These are phyloP conservation scores for Automeris io DNA, from an alignment of 2,888 invertebrate genomes.

Conservation along the genomic window DNA sequence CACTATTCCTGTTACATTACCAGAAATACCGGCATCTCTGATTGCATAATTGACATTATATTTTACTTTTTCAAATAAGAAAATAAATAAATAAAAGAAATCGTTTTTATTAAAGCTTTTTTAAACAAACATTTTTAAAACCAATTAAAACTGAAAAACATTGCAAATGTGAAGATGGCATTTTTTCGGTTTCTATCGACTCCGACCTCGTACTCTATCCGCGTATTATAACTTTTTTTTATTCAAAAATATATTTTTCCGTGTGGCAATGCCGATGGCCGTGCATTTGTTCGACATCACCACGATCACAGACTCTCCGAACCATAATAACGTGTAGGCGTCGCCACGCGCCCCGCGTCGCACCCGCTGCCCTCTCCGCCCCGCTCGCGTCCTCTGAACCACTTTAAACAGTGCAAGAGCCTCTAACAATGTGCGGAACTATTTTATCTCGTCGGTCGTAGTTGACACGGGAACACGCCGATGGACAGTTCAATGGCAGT, in stretches of 20 bases:
- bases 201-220: no score
- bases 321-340: conserved; percentile 29
- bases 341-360: conserved; percentile 7
- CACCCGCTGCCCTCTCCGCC: neutral
- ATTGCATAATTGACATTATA: no score
- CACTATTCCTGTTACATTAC: neutral
- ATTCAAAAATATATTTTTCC: conserved; percentile 15
- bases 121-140: no score
- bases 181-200: no score
- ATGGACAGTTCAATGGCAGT: no score
- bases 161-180: neutral
- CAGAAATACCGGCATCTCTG: no score
- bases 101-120: no score
- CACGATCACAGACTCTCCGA: conserved; percentile 43
- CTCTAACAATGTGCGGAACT: neutral
- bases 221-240: neutral
- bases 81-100: no score
- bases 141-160: no score
- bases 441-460: neutral
- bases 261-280: conserved; percentile 39
- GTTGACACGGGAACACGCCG: no score
- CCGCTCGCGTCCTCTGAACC: neutral
- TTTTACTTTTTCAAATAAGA: no score
- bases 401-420: neutral
- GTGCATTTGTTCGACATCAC: conserved; percentile 23